phyloP scores from a whole-genome alignment of 2,888 invertebrate genomes.

The Heliconius aoede region DNA sequence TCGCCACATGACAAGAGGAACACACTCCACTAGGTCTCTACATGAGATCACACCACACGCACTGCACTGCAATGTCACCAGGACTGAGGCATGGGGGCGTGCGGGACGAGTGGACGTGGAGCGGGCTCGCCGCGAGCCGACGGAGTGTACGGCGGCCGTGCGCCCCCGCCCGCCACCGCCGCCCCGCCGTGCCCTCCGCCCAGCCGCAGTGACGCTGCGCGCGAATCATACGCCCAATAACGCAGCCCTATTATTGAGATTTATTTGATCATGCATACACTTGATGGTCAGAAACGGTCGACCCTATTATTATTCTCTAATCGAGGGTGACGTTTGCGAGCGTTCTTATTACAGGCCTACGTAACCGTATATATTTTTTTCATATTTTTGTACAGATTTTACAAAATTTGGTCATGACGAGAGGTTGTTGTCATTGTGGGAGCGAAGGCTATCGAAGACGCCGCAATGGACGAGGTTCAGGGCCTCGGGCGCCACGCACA shows the following conservation, averaged over 20 bases:
- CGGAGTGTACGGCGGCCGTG: conserved; percentile 63
- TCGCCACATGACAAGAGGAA: conserved; percentile 74
- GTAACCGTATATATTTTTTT: neutral
- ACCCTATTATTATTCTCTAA: conserved; percentile 41
- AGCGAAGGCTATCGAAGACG: conserved; percentile 41
- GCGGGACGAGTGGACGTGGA: conserved; percentile 60
- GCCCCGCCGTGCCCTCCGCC: conserved; percentile 51
- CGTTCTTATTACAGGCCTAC: neutral
- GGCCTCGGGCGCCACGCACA: conserved; percentile 72
- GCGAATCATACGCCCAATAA: conserved; percentile 82
- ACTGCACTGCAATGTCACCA: conserved; percentile 68
- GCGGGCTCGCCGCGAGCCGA: conserved; percentile 67
- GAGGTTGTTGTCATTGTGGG: conserved; percentile 42
- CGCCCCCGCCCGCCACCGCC: conserved; percentile 50
- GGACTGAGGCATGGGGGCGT: conserved; percentile 68
- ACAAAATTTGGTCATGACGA: conserved; percentile 16
- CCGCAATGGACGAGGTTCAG: conserved; percentile 53
- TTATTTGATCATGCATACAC: conserved; percentile 76
- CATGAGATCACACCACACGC: conserved; percentile 65
- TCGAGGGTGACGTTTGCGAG: conserved; percentile 11
- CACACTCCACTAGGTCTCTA: conserved; percentile 65
- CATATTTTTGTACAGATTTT: neutral
- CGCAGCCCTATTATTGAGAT: conserved; percentile 79
- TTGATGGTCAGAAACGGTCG: conserved; percentile 66
- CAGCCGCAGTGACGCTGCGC: conserved; percentile 82